Conservation (phyloP, 2,797 vertebrate genomes). For the Australoheros facetus region DNA sequence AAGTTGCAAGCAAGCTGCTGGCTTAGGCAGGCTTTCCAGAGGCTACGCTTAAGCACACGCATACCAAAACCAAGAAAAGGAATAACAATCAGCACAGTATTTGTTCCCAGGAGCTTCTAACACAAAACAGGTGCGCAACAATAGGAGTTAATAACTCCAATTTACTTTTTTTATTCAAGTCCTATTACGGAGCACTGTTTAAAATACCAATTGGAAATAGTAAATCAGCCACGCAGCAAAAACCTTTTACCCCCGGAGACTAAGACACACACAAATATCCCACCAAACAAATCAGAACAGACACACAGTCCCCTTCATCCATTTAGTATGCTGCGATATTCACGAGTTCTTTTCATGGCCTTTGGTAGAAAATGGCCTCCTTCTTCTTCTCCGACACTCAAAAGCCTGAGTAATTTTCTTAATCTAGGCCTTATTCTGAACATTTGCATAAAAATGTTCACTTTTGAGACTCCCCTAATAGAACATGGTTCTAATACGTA, state of each 20-base stretch:
- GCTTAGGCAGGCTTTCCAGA: slow-evolving; percentile 24
- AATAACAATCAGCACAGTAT: slow-evolving; percentile 68
- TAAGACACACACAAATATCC: slow-evolving; percentile 59
- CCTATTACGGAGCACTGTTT: slow-evolving; percentile 63
- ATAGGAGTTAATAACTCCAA: slow-evolving; percentile 74
- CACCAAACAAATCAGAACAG: slow-evolving; percentile 53
- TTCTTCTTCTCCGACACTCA: slow-evolving; percentile 45
- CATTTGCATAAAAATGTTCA: slow-evolving; percentile 77
- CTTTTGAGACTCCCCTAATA: slow-evolving; percentile 66
- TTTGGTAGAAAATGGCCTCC: slow-evolving; percentile 61
- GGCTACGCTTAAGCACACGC: slow-evolving; percentile 19
- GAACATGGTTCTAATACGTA: slow-evolving; percentile 73
- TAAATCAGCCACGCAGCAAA: slow-evolving; percentile 72
- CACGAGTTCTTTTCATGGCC: slow-evolving; percentile 64
- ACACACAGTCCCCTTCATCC: slow-evolving; percentile 46
- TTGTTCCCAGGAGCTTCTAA: slow-evolving; percentile 69
- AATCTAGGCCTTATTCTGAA: slow-evolving; percentile 55
- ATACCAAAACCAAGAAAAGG: slow-evolving; percentile 49
- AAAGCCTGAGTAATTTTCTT: slow-evolving; percentile 70
- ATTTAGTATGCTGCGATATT: slow-evolving; percentile 54
- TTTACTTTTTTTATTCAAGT: slow-evolving; percentile 73
- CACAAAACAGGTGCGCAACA: slow-evolving; percentile 75
- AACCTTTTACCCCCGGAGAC: slow-evolving; percentile 65
- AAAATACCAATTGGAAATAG: slow-evolving; percentile 75
- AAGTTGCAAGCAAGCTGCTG: slow-evolving; percentile 29